phyloP scores from a whole-genome alignment of 2,113 vertebrate genomes.

The Ailurus styani region DNA sequence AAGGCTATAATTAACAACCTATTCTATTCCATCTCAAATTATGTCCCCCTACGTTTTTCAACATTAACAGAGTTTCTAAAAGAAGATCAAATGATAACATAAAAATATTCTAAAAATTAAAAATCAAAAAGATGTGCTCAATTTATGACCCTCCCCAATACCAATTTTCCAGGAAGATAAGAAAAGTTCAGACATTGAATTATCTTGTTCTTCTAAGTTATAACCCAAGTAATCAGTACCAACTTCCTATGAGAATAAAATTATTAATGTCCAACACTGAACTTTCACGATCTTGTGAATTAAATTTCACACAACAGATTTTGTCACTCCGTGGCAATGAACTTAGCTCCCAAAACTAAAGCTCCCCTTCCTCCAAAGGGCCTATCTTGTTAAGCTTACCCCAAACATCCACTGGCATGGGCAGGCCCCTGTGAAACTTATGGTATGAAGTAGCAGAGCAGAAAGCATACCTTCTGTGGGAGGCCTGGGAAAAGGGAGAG shows the following conservation, averaged over 20 bases:
- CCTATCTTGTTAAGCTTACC: neutral
- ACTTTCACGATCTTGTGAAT: neutral
- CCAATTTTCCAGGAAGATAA: constrained; percentile 12
- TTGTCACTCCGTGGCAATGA: constrained; percentile 1
- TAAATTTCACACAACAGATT: constrained; percentile 43
- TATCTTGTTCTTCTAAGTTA: constrained; percentile 4
- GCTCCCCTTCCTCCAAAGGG: neutral
- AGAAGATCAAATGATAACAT: neutral
- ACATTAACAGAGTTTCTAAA: neutral
- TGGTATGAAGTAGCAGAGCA: neutral
- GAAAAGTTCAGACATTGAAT: constrained; percentile 7
- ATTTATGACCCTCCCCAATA: neutral
- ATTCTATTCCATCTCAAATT: neutral
- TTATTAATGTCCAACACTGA: neutral
- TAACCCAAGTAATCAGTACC: neutral
- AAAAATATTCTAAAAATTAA: constrained; percentile 15
- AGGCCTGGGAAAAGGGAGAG: neutral
- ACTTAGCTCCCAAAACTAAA: constrained; percentile 13
- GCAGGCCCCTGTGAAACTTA: neutral
- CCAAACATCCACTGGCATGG: neutral
- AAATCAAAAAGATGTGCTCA: neutral
- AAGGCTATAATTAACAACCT: neutral
- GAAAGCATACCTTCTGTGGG: neutral
- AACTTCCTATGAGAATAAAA: constrained; percentile 36
- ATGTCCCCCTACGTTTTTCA: neutral